Percentiles rank a stretch among this genome's conserved stretches.
Conservation (phyloP, 1,140 invertebrate genomes). For the Drosophila grimshawi region DNA sequence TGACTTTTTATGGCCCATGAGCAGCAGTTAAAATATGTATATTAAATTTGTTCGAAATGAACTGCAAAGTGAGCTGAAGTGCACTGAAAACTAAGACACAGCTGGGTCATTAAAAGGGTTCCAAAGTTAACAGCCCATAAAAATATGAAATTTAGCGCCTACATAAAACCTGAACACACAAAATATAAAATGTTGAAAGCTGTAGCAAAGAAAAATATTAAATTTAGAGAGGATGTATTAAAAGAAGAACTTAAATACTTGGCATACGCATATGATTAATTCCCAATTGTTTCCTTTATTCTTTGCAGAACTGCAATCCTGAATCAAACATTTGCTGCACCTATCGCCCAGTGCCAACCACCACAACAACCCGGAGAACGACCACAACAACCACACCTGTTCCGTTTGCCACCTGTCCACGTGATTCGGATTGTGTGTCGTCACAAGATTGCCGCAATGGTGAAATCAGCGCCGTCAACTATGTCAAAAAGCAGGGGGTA, state of each 20-base stretch:
- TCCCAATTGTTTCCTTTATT: not conserved
- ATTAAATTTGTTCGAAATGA: not conserved
- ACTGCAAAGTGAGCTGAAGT: no score
- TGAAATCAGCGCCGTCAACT: slow-evolving; percentile 73
- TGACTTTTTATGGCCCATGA: slow-evolving; percentile 7
- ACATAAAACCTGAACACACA: no score
- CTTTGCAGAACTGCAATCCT: slow-evolving; percentile 70
- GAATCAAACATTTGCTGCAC: slow-evolving; percentile 74
- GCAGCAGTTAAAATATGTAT: slow-evolving; percentile 1
- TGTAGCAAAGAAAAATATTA: no score
- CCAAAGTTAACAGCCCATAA: no score
- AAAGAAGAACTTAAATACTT: no score
- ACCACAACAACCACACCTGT: slow-evolving; percentile 61
- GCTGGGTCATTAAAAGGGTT: no score
- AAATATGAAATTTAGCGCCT: no score
- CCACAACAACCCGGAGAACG: slow-evolving; percentile 46
- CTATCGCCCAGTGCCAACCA: slow-evolving; percentile 57
- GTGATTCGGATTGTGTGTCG: slow-evolving; percentile 73
- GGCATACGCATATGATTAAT: no score
- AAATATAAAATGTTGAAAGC: no score
- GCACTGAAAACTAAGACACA: no score
- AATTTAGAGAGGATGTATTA: no score
- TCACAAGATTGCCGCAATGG: slow-evolving; percentile 73
- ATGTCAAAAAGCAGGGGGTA: slow-evolving; percentile 73
- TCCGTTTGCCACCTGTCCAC: slow-evolving; percentile 59